Evolutionary conservation across 2,797 vertebrate species (phyloP), one percentile per base, ranked within the genome.

Genomic region (Morelia viridis): DNA sequence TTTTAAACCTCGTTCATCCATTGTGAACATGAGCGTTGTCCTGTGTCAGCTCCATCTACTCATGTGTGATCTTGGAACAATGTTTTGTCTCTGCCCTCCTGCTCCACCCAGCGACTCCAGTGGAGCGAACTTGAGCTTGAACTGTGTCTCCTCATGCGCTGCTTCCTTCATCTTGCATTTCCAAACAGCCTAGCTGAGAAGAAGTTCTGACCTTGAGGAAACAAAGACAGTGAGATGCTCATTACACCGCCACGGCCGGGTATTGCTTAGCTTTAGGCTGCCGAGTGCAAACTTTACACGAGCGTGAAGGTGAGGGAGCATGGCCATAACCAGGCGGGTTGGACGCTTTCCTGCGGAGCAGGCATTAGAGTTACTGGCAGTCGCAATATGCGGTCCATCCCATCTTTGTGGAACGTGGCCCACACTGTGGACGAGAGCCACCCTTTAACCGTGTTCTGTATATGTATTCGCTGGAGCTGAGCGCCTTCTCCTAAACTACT

Each of bases 51-150:
- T 31, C 11, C 58, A 31, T 53, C 56, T 57, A 26, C 64, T 65
- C 31, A 26, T 53, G 3, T 28, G 65, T 56, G 89, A 56, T 11
- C 85, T 84, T n/a, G 41, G 85, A 68, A 53, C 28, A 3, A 5
- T 68, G 19, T 71, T 58, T 65, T 61, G 71, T 85, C 65, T 86
- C 46, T 62, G 57, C 65, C 85, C 65, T 41, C 13, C 61, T 4
- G 68, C 68, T 56, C 93, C 65, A 46, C 84, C 2, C 0, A 0
- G 35, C 71, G 10, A 15, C 12, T 15, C 84, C 1, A 0, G 4
- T 60, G 3, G 87, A n/a, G 19, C 0, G 1, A 46, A 46, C 0
- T 0, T 1, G 17, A 56, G 53, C 64, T 71, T 1, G 0, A 0
- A 56, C 85, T 12, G 9, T 56, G 1, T 90, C 62, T 61, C 41